A percentile compares a stretch with the other conserved stretches of the same genome.
Conservation (phyloP, 2,888 invertebrate species). For the Temnothorax ravouxi region DNA sequence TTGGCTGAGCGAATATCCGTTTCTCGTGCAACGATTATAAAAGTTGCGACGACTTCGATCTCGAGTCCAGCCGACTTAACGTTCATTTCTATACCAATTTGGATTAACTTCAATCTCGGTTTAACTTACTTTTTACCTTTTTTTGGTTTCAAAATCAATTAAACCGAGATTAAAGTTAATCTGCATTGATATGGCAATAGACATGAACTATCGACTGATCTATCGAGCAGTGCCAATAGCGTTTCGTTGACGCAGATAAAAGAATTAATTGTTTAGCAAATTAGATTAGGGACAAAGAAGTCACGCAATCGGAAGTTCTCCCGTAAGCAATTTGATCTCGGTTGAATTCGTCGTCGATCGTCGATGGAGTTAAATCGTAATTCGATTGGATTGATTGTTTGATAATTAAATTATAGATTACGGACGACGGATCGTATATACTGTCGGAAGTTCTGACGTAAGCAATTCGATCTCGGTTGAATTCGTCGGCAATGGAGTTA, state of each 20-base stretch:
- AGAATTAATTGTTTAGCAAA: background rate
- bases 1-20: background rate
- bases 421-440: background rate
- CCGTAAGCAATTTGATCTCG: too few relatives aligned
- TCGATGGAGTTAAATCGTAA: too few relatives aligned
- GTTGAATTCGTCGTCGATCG: too few relatives aligned
- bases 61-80: background rate
- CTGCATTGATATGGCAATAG: background rate
- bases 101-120: background rate
- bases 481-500: background rate
- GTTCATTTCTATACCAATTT: background rate
- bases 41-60: background rate
- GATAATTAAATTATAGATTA: background rate
- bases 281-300: too few relatives aligned
- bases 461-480: background rate
- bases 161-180: background rate
- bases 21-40: constrained; percentile 5
- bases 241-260: background rate
- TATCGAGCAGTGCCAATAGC: background rate
- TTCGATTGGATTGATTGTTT: too few relatives aligned
- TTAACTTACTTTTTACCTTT: background rate
- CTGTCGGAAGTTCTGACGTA: background rate
- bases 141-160: background rate
- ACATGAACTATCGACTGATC: background rate
- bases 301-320: too few relatives aligned